Percentiles rank a stretch among this genome's conserved stretches.
These are phyloP conservation scores for Girardinichthys multiradiatus DNA, from an alignment of 2,113 vertebrate genomes.

Conservation along the genomic window DNA sequence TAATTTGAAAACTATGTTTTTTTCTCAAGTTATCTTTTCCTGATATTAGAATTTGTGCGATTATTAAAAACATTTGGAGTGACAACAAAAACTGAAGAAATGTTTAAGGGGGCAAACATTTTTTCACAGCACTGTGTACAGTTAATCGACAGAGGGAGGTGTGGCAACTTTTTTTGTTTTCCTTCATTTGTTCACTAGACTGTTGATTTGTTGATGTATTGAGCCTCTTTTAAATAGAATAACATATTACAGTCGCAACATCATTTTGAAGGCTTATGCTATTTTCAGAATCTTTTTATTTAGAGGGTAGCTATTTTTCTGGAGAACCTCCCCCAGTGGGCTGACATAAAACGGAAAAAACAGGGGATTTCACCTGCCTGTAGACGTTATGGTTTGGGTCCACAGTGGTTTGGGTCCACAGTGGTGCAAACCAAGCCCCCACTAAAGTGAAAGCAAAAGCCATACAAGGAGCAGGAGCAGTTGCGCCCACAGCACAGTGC, in stretches of 20 bases:
- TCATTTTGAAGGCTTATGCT: neutral
- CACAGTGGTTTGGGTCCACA: neutral
- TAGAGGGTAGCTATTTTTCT: neutral
- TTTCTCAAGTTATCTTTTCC: neutral
- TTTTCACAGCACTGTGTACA: neutral
- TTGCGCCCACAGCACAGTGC: accelerated
- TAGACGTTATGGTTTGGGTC: neutral
- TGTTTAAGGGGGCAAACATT: neutral
- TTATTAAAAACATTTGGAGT: no score
- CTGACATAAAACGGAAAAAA: neutral
- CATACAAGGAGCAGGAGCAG: neutral
- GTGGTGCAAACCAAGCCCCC: neutral
- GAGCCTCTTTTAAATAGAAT: neutral
- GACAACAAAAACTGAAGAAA: neutral
- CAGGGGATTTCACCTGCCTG: neutral
- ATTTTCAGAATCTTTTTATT: no score
- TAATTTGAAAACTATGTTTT: no score
- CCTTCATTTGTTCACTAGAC: neutral
- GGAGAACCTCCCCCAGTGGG: neutral
- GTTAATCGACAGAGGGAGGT: neutral
- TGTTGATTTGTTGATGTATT: neutral
- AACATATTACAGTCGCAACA: neutral
- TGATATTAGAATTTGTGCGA: neutral
- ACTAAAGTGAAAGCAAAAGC: constrained; percentile 45
- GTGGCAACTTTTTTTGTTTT: neutral